Conservation (phyloP, 1,140 invertebrate species). For the Brachystomella parvula region DNA sequence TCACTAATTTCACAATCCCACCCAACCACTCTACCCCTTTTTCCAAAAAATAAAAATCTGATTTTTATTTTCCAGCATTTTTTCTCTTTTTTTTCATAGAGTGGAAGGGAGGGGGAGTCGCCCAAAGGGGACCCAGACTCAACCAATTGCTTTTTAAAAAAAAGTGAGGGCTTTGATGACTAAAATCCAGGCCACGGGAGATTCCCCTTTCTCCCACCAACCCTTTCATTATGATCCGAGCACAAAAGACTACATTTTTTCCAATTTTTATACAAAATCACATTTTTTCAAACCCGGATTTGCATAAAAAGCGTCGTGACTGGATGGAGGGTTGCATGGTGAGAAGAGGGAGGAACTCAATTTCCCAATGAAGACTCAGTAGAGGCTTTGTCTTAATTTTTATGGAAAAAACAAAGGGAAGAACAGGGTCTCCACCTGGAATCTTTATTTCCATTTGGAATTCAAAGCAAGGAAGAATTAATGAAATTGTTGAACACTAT, state of each 20-base stretch:
- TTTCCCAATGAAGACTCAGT: not conserved
- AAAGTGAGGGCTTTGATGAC: not conserved
- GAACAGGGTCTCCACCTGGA: not conserved
- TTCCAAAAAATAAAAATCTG: too few species aligned
- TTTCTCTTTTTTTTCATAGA: too few species aligned
- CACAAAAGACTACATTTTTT: not conserved
- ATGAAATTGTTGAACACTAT: too few species aligned
- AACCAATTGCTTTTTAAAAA: not conserved
- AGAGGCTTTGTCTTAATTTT: not conserved
- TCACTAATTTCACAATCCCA: too few species aligned
- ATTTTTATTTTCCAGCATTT: too few species aligned
- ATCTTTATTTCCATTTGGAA: too few species aligned
- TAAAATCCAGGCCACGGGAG: not conserved
- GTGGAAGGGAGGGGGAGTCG: too few species aligned
- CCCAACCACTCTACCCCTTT: not conserved
- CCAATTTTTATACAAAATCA: not conserved
- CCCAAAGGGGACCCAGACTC: not conserved
- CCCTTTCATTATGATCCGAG: not conserved
- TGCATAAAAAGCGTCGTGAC: constrained; percentile 8
- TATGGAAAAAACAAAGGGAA: not conserved
- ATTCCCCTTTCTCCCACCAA: constrained; percentile 3
- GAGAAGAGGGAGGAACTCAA: not conserved
- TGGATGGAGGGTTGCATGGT: not conserved
- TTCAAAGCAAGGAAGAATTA: too few species aligned
- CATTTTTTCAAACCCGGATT: not conserved